Evolutionary conservation across 64 coral and sea anemone species (phyloP), one percentile per base, ranked within the genome.

Genomic region (Stichodactyla helianthus): DNA sequence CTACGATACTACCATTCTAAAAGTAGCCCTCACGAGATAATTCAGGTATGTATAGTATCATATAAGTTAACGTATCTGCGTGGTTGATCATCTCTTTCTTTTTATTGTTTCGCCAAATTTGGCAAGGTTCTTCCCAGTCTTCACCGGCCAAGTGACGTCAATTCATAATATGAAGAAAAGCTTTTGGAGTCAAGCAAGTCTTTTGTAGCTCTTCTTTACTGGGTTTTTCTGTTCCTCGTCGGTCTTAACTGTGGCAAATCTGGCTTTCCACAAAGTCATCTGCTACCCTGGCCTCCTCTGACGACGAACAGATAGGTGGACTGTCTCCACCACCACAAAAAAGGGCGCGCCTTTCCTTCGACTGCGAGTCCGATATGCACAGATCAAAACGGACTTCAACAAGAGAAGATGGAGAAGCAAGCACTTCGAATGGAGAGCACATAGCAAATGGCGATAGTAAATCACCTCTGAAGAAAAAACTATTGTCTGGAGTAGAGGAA

Each of bases 221-320:
- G 88, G 59, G 57, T 85, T 96, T 92, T 83, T 85, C 71, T 89
- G 88, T 87, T 62, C 85, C 86, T 86, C 82, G 91, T 92, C 55
- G 78, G 67, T 71, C 53, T 86, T 28, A 87, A 93, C 82, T 93
- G 89, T 87, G 74, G 91, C 93, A 90, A 94, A 99, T 90, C 97
- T 99, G 97, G 97, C 97, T 99, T 85, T 92, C 93, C 79, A 85
- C 85, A 62, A 81, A 87, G 93, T 99, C 91, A 92, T 93, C 88
- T 90, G 97, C 91, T 99, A 99, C 97, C 89, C 97, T 99, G 97
- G 97, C 97, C 97, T 95, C 97, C 89, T 99, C 97, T 99, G 97
- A 99, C 88, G 97, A 99, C 93, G 97, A 99, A 95, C 93, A 95
- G 93, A 84, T 94, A 99, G 97, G 97, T 99, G 97, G 97, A 87